Percentiles rank a stretch among this genome's conserved stretches.
Evolutionary conservation across 2,113 vertebrate genomes (phyloP).

Genomic region (Perca schrenkii): DNA sequence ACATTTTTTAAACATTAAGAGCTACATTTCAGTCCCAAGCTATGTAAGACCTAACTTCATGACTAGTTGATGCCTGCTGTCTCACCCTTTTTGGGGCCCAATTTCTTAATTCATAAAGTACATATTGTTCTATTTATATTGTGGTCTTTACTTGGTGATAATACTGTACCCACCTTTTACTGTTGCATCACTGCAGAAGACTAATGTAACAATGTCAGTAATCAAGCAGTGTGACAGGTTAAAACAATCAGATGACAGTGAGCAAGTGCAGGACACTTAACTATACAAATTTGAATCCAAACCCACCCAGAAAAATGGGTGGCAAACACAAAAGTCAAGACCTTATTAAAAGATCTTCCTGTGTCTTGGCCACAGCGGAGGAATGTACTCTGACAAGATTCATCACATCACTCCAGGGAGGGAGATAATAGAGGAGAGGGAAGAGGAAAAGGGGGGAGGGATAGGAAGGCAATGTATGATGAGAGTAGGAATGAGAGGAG

Average conservation of each 20-base stretch:
- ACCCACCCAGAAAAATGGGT: neutral
- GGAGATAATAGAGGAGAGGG: neutral
- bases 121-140: neutral
- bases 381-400: constrained; percentile 71
- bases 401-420: constrained; percentile 50
- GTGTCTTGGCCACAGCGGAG: constrained; percentile 11
- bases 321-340: neutral
- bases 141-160: neutral
- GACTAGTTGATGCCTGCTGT: neutral
- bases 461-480: constrained; percentile 25
- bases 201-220: neutral
- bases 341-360: constrained; percentile 14
- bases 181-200: neutral
- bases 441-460: neutral
- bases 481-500: constrained; percentile 28
- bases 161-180: neutral
- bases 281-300: neutral
- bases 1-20: neutral
- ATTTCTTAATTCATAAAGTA: neutral
- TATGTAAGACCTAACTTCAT: neutral
- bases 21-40: neutral
- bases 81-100: neutral
- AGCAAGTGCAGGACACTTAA: neutral
- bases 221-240: neutral
- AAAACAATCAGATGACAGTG: neutral